Conservation (phyloP, 2,113 vertebrate genomes). For the Illadopsis cleaveri region DNA sequence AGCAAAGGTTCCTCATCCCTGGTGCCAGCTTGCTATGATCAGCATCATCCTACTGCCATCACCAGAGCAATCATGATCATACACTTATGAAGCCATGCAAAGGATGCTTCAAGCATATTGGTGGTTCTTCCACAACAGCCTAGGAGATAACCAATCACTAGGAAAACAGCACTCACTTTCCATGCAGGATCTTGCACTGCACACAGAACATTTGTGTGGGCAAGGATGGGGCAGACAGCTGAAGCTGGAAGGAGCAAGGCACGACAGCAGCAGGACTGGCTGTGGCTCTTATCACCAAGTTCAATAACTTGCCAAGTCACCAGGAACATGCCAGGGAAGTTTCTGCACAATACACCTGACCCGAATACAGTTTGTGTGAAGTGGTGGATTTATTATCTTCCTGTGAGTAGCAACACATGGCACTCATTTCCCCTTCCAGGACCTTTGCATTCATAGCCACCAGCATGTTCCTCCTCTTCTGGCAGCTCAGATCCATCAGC, state of each 20-base stretch:
- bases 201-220: background rate
- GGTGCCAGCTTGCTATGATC: background rate
- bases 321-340: background rate
- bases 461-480: background rate
- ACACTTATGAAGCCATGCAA: background rate
- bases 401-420: background rate
- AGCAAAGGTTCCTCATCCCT: background rate
- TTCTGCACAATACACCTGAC: background rate
- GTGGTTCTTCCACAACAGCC: background rate
- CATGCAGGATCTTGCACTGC: background rate
- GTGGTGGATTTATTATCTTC: background rate
- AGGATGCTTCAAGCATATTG: background rate
- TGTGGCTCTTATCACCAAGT: background rate
- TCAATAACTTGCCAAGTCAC: background rate
- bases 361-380: background rate
- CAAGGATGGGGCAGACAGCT: background rate
- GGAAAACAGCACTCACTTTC: background rate
- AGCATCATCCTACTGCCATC: background rate
- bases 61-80: background rate
- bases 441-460: background rate
- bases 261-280: background rate
- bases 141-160: background rate
- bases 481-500: background rate
- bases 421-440: background rate
- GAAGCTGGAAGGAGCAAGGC: background rate